Percentiles rank a stretch among this genome's conserved stretches.
Evolutionary conservation across 2,888 invertebrate genomes (phyloP).

Genomic region (Gerris lacustris): DNA sequence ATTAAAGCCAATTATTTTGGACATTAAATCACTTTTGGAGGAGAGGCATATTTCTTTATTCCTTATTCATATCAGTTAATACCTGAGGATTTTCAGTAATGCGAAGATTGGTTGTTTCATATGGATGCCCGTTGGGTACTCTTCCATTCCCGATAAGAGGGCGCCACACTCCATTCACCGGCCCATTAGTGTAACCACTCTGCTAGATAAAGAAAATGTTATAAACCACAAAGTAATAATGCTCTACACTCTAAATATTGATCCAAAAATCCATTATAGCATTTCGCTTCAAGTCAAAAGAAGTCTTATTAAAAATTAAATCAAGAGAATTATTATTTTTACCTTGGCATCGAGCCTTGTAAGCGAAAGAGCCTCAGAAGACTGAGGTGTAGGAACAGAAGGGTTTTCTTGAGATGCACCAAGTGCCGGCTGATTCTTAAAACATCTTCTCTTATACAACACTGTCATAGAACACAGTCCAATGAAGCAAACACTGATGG

Average conservation of each 20-base stretch:
- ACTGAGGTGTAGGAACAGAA: not conserved
- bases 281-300: no score
- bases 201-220: constrained; percentile 17
- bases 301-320: no score
- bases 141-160: constrained; percentile 40
- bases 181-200: constrained; percentile 42
- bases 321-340: not conserved
- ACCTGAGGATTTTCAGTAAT: constrained; percentile 60
- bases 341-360: not conserved
- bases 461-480: constrained; percentile 39
- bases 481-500: constrained; percentile 39
- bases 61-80: constrained; percentile 29
- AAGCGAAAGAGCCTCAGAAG: not conserved
- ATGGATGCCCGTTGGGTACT: constrained; percentile 34
- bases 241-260: no score
- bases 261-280: no score
- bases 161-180: constrained; percentile 42
- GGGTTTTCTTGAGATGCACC: not conserved
- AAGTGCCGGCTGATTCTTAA: constrained; percentile 8
- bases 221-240: no score
- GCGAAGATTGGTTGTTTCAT: constrained; percentile 34
- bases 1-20: no score
- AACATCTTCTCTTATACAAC: constrained; percentile 38
- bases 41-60: no score
- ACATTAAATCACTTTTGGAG: no score